Evolutionary conservation across 1,140 invertebrate genomes (phyloP), one percentile per base, ranked within the genome.

Genomic region (Drosophila pandora): DNA sequence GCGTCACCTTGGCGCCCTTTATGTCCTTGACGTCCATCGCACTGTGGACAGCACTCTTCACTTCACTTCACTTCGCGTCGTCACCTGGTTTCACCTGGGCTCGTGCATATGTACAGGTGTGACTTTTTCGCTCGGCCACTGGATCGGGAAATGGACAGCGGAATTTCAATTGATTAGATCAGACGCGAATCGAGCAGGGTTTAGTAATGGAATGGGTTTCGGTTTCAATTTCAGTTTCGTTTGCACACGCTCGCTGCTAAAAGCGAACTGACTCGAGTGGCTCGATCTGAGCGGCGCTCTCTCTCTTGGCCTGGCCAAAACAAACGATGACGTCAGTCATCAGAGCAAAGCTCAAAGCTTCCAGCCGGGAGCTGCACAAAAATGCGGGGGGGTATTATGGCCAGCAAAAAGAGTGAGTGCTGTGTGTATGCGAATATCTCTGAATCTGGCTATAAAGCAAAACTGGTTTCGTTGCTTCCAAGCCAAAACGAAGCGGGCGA

Each of bases 1-100:
- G 91, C 61, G 91, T 92, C 64, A 92, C 82, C 79, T 92, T 92
- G 62, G 91, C 91, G 79, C 91, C 91, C 70, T 92, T 92, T 58
- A 92, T 90, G 58, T 91, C 91, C 78, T 91, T 91, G 69, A 92
- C 87, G 87, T 92, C 90, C 91, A 92, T 92, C 62, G 79, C 60
- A 47, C 54, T 47, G 47, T 65, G 45, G 47, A 48, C 49, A 52
- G 25, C 25, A 60, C 59, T 43, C 41, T 53, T 59, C 81, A 58
- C 62, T 72, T 70, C 61, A 53, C 69, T 12, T 37, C 34, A 37
- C 34, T 37, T 12, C n/a, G 13, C 41, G 13, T 43, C 41, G 13
- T 43, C 34, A 37, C 34, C 34, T 37, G 34, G 8, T 41, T 60
- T 67, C 52, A 59, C 59, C 55, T 60, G 22, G 48, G 23, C 77